Base-by-base conservation (phyloP, 2,888 invertebrate genomes). In the Sphecodes monilicornis region DNA sequence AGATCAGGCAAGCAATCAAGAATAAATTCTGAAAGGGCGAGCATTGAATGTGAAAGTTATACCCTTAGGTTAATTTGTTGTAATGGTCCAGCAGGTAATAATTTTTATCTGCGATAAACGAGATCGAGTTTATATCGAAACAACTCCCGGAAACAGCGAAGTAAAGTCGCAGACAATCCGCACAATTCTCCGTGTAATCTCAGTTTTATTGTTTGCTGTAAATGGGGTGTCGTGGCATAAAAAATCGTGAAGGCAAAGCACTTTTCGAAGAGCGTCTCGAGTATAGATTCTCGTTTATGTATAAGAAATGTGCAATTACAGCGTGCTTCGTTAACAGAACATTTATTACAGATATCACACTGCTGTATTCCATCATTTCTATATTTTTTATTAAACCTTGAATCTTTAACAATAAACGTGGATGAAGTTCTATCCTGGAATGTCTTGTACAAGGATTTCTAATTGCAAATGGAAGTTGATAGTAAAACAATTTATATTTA, bases 81-180 rank as follows among this genome's bases (percentile, higher is more conserved):
- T 66, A 69, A 57, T 75, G 76, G 73, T 72, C 64, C 60, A 68
- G 72, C 54, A 8, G 85, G 89, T 88, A 87, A 88, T 88, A 91
- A 90, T 77, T 76, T 89, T 89, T 85, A 90, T 80, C 81, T 74
- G 84, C 91, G 86, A 92, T 92, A 90, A 91, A 92, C 90, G 82
- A 82, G 86, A 91, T 91, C 86, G 87, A 86, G 80, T 85, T 90
- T 86, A 81, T 80, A 46, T 81, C 66, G 73, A 79, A 87, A 84
- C 81, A 73, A 83, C 77, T 73, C 29, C 69, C 66, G 36, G 79
- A 84, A 82, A 81, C 41, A 69, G 64, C 73, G 18, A 71, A 68
- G 71, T 72, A 75, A 85, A 69, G 72, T 83, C 69, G 66, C 41
- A 54, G 71, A n/a, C 68, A 36, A 36, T 72, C 57, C 43, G n/a